These are phyloP conservation scores for Neelides folsomi DNA, from an alignment of 2,888 invertebrate species.

Conservation along the genomic window DNA sequence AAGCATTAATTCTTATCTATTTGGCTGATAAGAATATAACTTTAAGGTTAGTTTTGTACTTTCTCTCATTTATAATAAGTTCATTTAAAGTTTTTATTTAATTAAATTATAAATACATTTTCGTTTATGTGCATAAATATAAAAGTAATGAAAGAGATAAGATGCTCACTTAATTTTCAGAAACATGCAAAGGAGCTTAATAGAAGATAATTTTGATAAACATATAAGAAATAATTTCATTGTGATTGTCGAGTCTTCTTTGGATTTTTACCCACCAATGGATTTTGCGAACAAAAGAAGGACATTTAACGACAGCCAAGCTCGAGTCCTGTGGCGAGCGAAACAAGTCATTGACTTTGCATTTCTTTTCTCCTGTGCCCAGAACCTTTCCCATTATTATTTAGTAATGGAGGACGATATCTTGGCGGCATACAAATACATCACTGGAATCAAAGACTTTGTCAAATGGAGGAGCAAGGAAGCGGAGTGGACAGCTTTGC, in stretches of 20 bases:
- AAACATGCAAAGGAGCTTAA: slow-evolving; percentile 23
- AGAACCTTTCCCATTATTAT: slow-evolving; percentile 35
- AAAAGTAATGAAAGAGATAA: no score
- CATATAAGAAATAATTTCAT: slow-evolving; percentile 36
- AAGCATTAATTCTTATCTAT: slow-evolving; percentile 36
- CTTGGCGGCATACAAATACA: slow-evolving; percentile 35
- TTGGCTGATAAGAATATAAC: slow-evolving; percentile 36
- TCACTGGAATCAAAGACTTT: slow-evolving; percentile 35
- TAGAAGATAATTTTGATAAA: slow-evolving; percentile 27
- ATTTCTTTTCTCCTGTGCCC: slow-evolving; percentile 36
- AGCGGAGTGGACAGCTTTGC: slow-evolving; percentile 35
- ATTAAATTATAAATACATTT: no score
- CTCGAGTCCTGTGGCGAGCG: slow-evolving; percentile 37
- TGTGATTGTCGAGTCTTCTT: slow-evolving; percentile 35
- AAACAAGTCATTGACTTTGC: slow-evolving; percentile 40
- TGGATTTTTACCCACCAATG: slow-evolving; percentile 34
- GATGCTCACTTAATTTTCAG: slow-evolving; percentile 9
- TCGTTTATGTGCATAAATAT: no score
- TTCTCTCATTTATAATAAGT: background rate
- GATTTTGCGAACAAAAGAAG: slow-evolving; percentile 33
- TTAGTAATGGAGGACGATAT: slow-evolving; percentile 39
- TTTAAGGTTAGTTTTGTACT: slow-evolving; percentile 14
- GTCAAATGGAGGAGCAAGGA: slow-evolving; percentile 25
- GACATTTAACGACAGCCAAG: slow-evolving; percentile 36
- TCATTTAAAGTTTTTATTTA: no score